A percentile compares a stretch with the other conserved stretches of the same genome.
These are phyloP conservation scores for Acanthisitta chloris DNA, from an alignment of 2,113 vertebrate genomes.

Conservation along the genomic window DNA sequence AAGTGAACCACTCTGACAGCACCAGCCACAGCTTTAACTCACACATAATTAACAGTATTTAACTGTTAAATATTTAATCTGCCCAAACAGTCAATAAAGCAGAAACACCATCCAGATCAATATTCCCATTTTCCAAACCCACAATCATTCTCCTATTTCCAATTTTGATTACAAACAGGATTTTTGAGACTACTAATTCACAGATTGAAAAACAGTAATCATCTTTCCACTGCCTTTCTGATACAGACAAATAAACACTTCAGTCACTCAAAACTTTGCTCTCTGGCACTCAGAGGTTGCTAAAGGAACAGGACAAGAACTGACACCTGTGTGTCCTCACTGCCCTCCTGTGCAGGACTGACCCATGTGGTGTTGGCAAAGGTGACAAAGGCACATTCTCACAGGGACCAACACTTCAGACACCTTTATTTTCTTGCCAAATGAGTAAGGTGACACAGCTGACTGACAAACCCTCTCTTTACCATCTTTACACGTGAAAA, in stretches of 20 bases:
- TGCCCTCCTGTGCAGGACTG: neutral
- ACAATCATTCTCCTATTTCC: neutral
- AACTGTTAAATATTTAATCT: neutral
- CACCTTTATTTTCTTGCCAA: no score
- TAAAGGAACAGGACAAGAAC: neutral
- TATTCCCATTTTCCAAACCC: neutral
- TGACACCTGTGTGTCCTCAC: fast-evolving
- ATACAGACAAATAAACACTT: neutral
- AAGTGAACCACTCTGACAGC: neutral
- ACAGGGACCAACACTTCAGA: neutral
- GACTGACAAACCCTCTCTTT: neutral
- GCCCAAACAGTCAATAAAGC: neutral
- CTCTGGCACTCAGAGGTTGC: neutral
- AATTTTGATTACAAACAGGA: neutral
- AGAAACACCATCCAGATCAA: neutral
- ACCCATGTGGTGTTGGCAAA: neutral
- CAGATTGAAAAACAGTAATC: neutral
- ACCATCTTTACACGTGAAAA: neutral
- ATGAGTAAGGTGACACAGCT: neutral
- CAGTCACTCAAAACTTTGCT: neutral
- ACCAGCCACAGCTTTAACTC: neutral
- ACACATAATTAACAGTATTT: fast-evolving
- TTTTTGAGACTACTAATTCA: neutral
- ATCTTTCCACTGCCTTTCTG: neutral
- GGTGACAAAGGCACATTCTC: neutral